These are phyloP conservation scores for Gymnocheta viridis DNA, from an alignment of 2,888 invertebrate species.

Conservation along the genomic window DNA sequence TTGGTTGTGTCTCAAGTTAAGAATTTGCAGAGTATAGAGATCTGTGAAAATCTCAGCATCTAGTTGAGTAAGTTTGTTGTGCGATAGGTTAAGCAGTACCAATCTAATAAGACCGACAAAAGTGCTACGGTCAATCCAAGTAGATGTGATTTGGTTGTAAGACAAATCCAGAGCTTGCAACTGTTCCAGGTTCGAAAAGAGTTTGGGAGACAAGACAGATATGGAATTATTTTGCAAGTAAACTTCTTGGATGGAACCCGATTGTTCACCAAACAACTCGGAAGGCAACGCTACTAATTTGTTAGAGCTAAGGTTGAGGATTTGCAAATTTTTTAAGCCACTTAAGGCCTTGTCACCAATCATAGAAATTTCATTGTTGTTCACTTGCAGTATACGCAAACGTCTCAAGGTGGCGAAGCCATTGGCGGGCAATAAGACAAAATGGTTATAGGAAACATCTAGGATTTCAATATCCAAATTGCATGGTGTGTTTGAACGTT, in stretches of 20 bases:
- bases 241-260: slow-evolving; percentile 91
- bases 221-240: slow-evolving; percentile 96
- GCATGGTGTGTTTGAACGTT: slow-evolving; percentile 83
- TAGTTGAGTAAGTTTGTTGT: slow-evolving; percentile 91
- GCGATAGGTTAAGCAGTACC: slow-evolving; percentile 92
- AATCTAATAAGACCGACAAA: slow-evolving; percentile 94
- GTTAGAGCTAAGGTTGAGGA: slow-evolving; percentile 94
- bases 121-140: slow-evolving; percentile 92
- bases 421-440: slow-evolving; percentile 90
- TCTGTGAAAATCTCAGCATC: slow-evolving; percentile 93
- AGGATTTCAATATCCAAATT: slow-evolving; percentile 91
- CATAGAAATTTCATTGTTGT: slow-evolving; percentile 94
- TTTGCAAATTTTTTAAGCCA: slow-evolving; percentile 90
- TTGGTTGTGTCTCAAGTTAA: slow-evolving; percentile 92
- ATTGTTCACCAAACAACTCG: slow-evolving; percentile 90
- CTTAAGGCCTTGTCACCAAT: slow-evolving; percentile 92
- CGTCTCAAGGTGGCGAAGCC: slow-evolving; percentile 91
- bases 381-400: slow-evolving; percentile 90
- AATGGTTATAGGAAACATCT: slow-evolving; percentile 92
- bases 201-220: slow-evolving; percentile 90
- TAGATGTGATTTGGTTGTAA: slow-evolving; percentile 92
- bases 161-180: slow-evolving; percentile 92
- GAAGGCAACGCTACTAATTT: slow-evolving; percentile 94
- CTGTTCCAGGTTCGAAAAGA: slow-evolving; percentile 92
- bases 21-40: slow-evolving; percentile 91